Evolutionary conservation across 2,113 vertebrate genomes (phyloP), one percentile per base, ranked within the genome.

Genomic region (Pleuronectes platessa): DNA sequence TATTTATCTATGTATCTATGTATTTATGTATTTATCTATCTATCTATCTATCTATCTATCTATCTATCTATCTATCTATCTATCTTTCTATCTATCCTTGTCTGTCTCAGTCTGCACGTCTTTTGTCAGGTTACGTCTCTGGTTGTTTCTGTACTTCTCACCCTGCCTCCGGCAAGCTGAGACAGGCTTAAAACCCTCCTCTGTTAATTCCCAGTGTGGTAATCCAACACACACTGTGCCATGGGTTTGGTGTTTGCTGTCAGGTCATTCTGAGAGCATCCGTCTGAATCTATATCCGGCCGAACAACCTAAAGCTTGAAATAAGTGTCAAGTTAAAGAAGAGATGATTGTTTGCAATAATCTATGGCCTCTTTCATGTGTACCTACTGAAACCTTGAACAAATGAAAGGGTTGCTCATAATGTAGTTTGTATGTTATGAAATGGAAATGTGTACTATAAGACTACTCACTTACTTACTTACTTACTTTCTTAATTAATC

Each of bases 201-300:
- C 66, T 79, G 74, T 76, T 88, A 76, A 87, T 87, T 83, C 74
- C 66, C 83, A 82, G 78, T 74, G 76, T 78, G 70, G 55, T 84
- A 86, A 75, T 86, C 79, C 64, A 60, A 45, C 65, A 80, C 83
- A 81, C 78, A 84, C 69, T 23, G 61, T 75, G 74, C 70, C 68
- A 74, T 70, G 42, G 60, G 76, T 85, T 74, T 66, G 53, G 55
- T 77, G 77, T 49, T 58, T 79, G 77, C 83, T 75, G 56, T 76
- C 71, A 77, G 72, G 76, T 87, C 75, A 87, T 26, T 58, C 54
- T 59, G 37, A 64, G 61, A 77, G 71, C 55, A 77, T 81, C 31
- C 53, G 73, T 66, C 49, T 75, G 42, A 47, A 60, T 51, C n/a
- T 54, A 31, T 20, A 23, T 56, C 58, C 53, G 56, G 27, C 63